Evolutionary conservation across 2,888 invertebrate species (phyloP).

Genomic region (Rhingia campestris): DNA sequence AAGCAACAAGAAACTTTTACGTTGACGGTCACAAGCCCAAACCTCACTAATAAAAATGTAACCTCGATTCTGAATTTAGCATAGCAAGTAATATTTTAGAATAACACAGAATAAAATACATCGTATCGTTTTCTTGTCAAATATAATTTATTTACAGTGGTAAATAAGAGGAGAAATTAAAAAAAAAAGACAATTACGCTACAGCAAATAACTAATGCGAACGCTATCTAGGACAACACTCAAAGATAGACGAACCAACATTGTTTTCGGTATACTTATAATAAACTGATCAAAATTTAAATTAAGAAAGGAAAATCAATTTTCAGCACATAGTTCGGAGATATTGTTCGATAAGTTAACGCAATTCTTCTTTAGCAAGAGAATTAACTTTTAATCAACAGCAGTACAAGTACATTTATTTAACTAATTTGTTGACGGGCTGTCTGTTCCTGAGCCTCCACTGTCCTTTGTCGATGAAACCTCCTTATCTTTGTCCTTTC

Average conservation of each 20-base stretch:
- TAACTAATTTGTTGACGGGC: conserved; percentile 86
- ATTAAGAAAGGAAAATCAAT: conserved; percentile 34
- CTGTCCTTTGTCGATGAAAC: conserved; percentile 84
- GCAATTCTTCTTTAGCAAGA: conserved; percentile 25
- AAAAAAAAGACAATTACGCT: conserved; percentile 60
- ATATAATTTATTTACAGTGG: conserved; percentile 70
- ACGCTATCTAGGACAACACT: conserved; percentile 16
- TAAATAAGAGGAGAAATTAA: conserved; percentile 56
- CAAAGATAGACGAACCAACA: conserved; percentile 19
- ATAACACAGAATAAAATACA: conserved; percentile 24
- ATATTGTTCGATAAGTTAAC: conserved; percentile 43
- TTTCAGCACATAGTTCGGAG: conserved; percentile 11
- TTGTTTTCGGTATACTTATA: conserved; percentile 11
- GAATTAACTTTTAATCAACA: conserved; percentile 15
- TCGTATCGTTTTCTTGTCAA: conserved; percentile 43
- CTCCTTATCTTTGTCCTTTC: conserved; percentile 70
- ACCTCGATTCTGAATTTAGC: conserved; percentile 9
- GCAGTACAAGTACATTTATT: conserved; percentile 22
- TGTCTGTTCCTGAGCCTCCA: conserved; percentile 92
- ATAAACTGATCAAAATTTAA: conserved; percentile 31
- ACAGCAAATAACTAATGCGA: conserved; percentile 49
- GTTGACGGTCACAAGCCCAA: conserved; percentile 98
- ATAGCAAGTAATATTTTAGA: conserved; percentile 44
- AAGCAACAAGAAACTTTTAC: conserved; percentile 97
- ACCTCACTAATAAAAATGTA: conserved; percentile 88